phyloP scores from a whole-genome alignment of 1,140 invertebrate species.

The Lepidurus apus region DNA sequence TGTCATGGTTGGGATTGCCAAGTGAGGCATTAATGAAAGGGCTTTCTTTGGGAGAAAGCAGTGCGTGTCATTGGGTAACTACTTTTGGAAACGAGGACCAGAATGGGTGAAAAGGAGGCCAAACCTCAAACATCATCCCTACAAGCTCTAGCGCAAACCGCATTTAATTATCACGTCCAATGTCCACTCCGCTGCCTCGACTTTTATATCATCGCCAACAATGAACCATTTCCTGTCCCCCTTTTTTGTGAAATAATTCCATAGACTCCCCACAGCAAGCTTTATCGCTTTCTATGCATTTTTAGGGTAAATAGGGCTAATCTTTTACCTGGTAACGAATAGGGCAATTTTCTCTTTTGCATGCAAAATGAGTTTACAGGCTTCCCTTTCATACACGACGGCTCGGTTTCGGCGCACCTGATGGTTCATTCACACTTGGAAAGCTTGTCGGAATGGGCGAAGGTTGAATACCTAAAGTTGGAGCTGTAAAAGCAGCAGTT shows the following conservation, averaged over 20 bases:
- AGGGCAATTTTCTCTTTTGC: not conserved
- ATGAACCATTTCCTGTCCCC: slow-evolving; percentile 8
- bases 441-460: not conserved
- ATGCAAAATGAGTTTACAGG: not conserved
- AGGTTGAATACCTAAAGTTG: slow-evolving; percentile 13
- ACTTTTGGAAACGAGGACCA: not conserved
- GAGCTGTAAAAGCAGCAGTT: slow-evolving; percentile 11
- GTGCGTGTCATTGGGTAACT: not conserved
- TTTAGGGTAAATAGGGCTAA: no score
- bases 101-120: not conserved
- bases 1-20: not conserved
- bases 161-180: not conserved
- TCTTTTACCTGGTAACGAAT: not conserved
- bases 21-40: not conserved
- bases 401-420: not conserved
- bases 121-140: slow-evolving; percentile 8
- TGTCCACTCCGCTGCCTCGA: not conserved
- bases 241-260: not conserved
- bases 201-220: not conserved
- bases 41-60: not conserved
- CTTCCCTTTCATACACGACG: not conserved
- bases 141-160: slow-evolving; percentile 14
- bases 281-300: no score
- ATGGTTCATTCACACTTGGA: slow-evolving; percentile 10
- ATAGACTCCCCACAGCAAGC: not conserved